These are phyloP conservation scores for Daubentonia madagascariensis DNA, from an alignment of 2,113 vertebrate species.

Conservation along the genomic window DNA sequence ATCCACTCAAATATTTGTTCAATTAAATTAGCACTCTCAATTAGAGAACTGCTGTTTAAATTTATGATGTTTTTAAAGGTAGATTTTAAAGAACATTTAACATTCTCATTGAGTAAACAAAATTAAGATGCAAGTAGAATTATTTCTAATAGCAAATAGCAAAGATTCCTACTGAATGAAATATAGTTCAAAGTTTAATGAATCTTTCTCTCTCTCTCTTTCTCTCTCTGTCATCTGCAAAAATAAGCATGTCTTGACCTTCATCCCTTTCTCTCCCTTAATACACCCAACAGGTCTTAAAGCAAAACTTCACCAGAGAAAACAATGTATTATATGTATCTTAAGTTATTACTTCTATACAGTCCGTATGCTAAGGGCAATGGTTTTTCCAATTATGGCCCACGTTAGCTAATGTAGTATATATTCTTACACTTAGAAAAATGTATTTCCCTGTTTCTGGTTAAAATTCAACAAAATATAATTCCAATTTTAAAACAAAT, in stretches of 20 bases:
- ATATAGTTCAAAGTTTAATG: not conserved
- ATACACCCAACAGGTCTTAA: not conserved
- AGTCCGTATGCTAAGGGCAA: not conserved
- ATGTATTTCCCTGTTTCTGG: not conserved
- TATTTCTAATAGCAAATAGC: constrained; percentile 9
- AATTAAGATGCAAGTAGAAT: constrained; percentile 7
- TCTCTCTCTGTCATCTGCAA: not conserved
- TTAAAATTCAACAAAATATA: constrained; percentile 9
- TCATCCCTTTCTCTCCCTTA: not conserved
- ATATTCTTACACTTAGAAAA: not conserved
- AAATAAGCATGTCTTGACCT: not conserved
- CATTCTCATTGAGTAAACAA: not conserved
- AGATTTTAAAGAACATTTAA: constrained; percentile 18
- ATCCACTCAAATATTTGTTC: not conserved
- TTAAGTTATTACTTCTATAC: not conserved
- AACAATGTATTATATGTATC: not conserved
- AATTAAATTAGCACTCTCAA: constrained; percentile 19
- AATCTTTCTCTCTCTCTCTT: not conserved
- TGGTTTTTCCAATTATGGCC: not conserved
- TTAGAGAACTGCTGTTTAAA: not conserved
- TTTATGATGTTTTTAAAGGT: constrained; percentile 3
- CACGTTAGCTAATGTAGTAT: not conserved
- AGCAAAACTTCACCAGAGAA: not conserved
- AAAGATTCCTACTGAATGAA: not conserved
- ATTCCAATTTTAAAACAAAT: constrained; percentile 28